Evolutionary conservation across 1,140 invertebrate genomes (phyloP), one percentile per base, ranked within the genome.

Genomic region (Dinoponera quadriceps): DNA sequence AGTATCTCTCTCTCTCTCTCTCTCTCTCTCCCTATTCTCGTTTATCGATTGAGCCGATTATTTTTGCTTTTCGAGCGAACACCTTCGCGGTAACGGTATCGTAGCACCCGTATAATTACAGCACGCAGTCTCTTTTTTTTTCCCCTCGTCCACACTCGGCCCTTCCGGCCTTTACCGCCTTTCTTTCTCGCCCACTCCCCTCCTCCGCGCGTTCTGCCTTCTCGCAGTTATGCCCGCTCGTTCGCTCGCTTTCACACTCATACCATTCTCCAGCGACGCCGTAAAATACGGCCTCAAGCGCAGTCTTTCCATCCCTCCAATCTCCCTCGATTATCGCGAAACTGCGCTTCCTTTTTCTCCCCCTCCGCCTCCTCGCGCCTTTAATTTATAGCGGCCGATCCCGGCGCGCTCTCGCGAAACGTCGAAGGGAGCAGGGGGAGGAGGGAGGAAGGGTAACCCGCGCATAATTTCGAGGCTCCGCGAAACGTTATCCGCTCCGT

Each of bases 21-120:
- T 44, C 38, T 44, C 38, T 11, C 38, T 44, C 9, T 44, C 38
- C 11, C 38, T 44, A 65, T 62, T 18, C 57, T 27, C 63, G 55
- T 27, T 33, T 73, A 81, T 81, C 75, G 75, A 73, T 82, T 72
- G 33, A n/a, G n/a, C 25, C 78, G 25, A 81, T 81, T 81, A 82
- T 22, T 78, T 69, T 78, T 78, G 62, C 63, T 71, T 71, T 74
- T 74, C 44, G 44, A 74, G 11, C 78, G 25, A 49, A 78, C 4
- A 7, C 33, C 27, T 69, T 60, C 57, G n/a, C 60, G 55, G 38
- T 59, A 25, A 29, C n/a, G 29, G 57, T 55, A 81, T 81, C 55
- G 73, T 78, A 54, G 25, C 38, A 73, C 25, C 68, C 55, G 55
- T 82, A 60, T 82, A 74, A 81, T 82, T 73, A 62, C 22, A 29